These are phyloP conservation scores for Anas bernieri DNA, from an alignment of 2,797 vertebrate species.

Conservation along the genomic window DNA sequence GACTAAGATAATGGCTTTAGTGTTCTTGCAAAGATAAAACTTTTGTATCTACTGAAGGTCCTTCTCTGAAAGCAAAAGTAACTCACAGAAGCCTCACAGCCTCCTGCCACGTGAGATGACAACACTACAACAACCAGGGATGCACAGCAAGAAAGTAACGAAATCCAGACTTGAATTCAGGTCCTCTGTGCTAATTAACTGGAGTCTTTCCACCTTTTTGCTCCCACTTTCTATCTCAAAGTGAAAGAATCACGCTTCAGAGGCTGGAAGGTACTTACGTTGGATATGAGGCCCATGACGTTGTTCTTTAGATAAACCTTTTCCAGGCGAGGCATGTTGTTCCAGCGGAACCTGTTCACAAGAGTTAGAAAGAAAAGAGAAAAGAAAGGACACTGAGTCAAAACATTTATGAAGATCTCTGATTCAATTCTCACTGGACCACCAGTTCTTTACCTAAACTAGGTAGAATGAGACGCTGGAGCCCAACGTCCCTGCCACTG, in stretches of 20 bases:
- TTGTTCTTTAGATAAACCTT: slow-evolving; percentile 94
- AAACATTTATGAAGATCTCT: not conserved
- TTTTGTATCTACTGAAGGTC: not conserved
- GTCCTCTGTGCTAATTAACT: not conserved
- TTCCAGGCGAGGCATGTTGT: slow-evolving; percentile 90
- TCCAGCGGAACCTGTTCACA: slow-evolving; percentile 91
- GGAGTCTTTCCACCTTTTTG: not conserved
- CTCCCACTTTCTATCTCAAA: not conserved
- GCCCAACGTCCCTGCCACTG: not conserved
- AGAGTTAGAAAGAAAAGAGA: not conserved
- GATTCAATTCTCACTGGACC: not conserved
- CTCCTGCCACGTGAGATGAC: not conserved
- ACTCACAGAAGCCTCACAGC: not conserved
- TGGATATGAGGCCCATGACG: slow-evolving; percentile 91
- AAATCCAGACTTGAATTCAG: not conserved
- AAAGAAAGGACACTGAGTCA: not conserved
- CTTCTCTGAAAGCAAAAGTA: not conserved
- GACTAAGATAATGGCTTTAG: accelerated
- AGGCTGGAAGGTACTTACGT: slow-evolving; percentile 78
- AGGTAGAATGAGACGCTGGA: not conserved
- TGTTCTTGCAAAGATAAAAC: not conserved
- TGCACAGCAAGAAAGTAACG: not conserved
- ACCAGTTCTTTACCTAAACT: not conserved
- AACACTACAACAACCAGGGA: not conserved
- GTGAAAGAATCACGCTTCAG: not conserved